Percentiles rank a stretch among this genome's conserved stretches.
Evolutionary conservation across 2,113 vertebrate species (phyloP).

Genomic region (Clinocottus analis): DNA sequence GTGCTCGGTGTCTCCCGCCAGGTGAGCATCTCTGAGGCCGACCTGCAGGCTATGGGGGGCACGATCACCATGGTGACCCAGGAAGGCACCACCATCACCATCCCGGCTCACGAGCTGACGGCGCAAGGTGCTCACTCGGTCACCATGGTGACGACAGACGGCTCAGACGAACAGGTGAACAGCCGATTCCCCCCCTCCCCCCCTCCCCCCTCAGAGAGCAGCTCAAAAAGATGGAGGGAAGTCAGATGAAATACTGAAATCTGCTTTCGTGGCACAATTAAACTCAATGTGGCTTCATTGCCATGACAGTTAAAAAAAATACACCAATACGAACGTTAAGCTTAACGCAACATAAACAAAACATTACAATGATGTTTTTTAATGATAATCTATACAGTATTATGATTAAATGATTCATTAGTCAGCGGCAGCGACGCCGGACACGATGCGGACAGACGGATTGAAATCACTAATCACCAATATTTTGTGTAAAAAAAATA

Average conservation of each 20-base stretch:
- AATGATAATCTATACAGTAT: too few species aligned
- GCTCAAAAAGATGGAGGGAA: too few species aligned
- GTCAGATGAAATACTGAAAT: too few species aligned
- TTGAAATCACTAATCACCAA: background rate
- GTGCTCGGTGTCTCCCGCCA: conserved; percentile 75
- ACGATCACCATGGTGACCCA: conserved; percentile 99
- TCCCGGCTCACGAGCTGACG: conserved; percentile 94
- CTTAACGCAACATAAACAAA: too few species aligned
- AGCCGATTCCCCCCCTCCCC: too few species aligned
- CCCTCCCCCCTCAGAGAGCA: too few species aligned
- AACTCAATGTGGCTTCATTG: too few species aligned
- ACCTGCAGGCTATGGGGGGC: conserved; percentile 94
- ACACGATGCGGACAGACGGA: background rate
- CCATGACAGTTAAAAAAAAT: too few species aligned
- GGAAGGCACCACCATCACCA: conserved; percentile 97
- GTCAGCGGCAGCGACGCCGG: background rate
- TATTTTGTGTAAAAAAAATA: background rate
- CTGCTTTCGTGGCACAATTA: too few species aligned
- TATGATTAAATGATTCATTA: too few species aligned
- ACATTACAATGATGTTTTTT: too few species aligned
- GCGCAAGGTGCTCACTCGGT: conserved; percentile 91
- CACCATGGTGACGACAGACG: conserved; percentile 95
- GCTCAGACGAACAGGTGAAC: conserved; percentile 92
- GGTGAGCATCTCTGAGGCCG: conserved; percentile 96
- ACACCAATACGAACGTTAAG: too few species aligned